Base-by-base conservation (phyloP, 2,797 vertebrate species). In the Paratrypauchen microcephalus region DNA sequence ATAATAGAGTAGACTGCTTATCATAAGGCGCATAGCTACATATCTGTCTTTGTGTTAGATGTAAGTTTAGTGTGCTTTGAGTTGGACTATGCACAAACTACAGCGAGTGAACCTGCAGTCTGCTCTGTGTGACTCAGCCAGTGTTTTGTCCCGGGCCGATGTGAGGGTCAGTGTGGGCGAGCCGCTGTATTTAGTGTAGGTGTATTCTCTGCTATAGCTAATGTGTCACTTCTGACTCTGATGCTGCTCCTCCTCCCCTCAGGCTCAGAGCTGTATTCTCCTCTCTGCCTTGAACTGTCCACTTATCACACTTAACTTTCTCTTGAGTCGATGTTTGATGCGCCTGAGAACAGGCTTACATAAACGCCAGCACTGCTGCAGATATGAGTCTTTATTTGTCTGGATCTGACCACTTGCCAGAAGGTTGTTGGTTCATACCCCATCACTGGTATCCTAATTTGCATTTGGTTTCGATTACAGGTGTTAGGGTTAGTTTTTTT, bases 71-170 rank as follows among this genome's bases (percentile, higher is more conserved):
- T 66, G 19, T 68, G 69, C 68, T 71, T 68, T 59, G 57, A 74
- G 63, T 62, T 75, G 72, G 74, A 73, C 62, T 0, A 1, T 66
- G 15, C 28, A 39, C 8, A 54, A 36, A 67, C 26, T 41, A 65
- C 12, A 61, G 61, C 72, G 65, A 12, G 41, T 39, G 50, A 81
- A 55, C 55, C 64, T 23, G 23, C 45, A 61, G 66, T 72, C 23
- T 62, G 55, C 0, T 69, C 72, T 75, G 74, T 75, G 80, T 80
- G 72, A 74, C 66, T 66, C 70, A 69, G 71, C 76, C 61, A 66
- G 75, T 74, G 62, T 75, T 71, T 86, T 83, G 82, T 86, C 76
- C 76, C 36, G 21, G 73, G 73, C 79, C 73, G 41, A 74, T 19
- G 23, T 73, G 72, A 60, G 67, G 80, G 83, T 83, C 69, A 83